phyloP scores from a whole-genome alignment of 2,113 vertebrate genomes.

The Poicephalus meyeri region DNA sequence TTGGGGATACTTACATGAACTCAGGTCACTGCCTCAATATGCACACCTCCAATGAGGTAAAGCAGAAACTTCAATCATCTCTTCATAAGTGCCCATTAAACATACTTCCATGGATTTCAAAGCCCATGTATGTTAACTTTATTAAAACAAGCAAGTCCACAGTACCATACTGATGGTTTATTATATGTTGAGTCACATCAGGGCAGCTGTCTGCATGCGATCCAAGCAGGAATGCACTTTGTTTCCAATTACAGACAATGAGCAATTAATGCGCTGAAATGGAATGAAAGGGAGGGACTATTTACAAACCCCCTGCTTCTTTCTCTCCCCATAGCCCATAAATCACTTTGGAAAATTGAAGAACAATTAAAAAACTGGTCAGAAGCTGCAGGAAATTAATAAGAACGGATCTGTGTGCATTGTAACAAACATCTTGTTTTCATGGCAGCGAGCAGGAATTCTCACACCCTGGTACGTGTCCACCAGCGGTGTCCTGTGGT shows the following conservation, averaged over 20 bases:
- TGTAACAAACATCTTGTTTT: background rate
- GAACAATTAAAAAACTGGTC: constrained; percentile 2
- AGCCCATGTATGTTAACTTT: background rate
- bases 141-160: background rate
- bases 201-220: constrained; percentile 29
- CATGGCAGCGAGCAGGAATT: background rate
- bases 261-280: constrained; percentile 42
- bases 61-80: background rate
- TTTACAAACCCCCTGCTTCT: constrained; percentile 31
- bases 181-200: constrained; percentile 1
- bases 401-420: background rate
- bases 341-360: constrained; percentile 5
- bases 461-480: background rate
- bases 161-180: background rate
- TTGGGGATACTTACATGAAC: background rate
- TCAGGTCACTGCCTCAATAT: background rate
- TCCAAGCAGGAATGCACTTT: constrained; percentile 26
- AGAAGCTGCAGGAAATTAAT: constrained; percentile 42
- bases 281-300: constrained; percentile 25
- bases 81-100: background rate
- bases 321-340: background rate
- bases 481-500: accelerated
- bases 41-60: background rate
- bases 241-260: constrained; percentile 57
- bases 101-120: background rate